These are phyloP conservation scores for Falco concolor DNA, from an alignment of 2,797 vertebrate species.

Conservation along the genomic window DNA sequence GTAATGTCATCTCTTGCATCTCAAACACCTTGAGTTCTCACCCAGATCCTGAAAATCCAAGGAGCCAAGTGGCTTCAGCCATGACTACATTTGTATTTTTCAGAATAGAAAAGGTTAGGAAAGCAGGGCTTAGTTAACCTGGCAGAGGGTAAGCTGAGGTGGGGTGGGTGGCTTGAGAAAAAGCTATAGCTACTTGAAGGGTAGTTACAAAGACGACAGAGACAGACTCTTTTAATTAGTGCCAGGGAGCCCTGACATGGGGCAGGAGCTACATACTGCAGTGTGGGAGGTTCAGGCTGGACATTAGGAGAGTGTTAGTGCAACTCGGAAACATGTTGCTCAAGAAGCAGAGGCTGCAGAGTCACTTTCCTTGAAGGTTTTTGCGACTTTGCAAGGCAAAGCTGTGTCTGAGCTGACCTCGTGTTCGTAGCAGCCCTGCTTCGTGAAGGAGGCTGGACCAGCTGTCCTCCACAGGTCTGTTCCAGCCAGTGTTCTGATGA, in stretches of 20 bases:
- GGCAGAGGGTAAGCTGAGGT: neutral
- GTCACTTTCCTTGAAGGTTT: neutral
- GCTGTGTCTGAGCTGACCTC: neutral
- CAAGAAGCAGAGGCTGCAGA: neutral
- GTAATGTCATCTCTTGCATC: neutral
- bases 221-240: neutral
- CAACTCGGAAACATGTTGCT: rapidly evolving
- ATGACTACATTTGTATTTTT: neutral
- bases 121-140: neutral
- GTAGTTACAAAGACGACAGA: neutral
- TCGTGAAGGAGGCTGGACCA: neutral
- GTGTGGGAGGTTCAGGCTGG: neutral
- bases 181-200: neutral
- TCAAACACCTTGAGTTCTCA: neutral
- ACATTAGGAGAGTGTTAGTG: neutral
- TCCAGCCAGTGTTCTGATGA: neutral
- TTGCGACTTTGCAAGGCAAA: neutral
- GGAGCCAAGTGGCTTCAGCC: neutral
- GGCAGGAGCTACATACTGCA: neutral
- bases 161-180: neutral
- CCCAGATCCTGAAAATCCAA: neutral
- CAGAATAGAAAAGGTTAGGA: neutral
- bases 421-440: rapidly evolving
- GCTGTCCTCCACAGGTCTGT: neutral
- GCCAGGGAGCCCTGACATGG: neutral